These are phyloP conservation scores for Nomada fabriciana DNA, from an alignment of 2,888 invertebrate species.

Conservation along the genomic window DNA sequence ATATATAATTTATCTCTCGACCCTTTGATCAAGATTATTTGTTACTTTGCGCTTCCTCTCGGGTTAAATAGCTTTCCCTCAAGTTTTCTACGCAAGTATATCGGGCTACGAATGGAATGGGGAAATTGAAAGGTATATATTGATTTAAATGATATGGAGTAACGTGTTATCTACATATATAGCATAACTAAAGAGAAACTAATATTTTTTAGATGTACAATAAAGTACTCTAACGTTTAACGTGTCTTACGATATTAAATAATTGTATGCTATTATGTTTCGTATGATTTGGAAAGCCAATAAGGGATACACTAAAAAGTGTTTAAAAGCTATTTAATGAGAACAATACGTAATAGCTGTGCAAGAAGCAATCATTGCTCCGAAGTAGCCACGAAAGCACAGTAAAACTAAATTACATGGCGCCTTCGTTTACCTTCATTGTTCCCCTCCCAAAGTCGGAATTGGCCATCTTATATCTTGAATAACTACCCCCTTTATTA, in stretches of 20 bases:
- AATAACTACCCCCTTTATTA: constrained; percentile 35
- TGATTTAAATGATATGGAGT: not conserved
- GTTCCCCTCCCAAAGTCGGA: constrained; percentile 19
- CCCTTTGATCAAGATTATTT: not conserved
- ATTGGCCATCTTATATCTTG: constrained; percentile 15
- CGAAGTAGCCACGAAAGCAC: constrained; percentile 8
- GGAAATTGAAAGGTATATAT: not conserved
- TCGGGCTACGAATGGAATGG: not conserved
- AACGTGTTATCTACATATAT: too few species aligned
- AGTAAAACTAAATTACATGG: constrained; percentile 49
- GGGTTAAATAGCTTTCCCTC: too few species aligned
- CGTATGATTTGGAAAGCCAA: too few species aligned
- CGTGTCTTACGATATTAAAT: too few species aligned
- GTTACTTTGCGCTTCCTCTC: too few species aligned
- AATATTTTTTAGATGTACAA: too few species aligned
- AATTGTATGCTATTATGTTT: too few species aligned
- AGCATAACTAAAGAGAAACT: too few species aligned
- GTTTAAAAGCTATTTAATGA: constrained; percentile 2
- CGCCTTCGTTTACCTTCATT: constrained; percentile 46
- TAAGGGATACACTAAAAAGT: not conserved
- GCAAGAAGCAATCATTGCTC: constrained; percentile 12
- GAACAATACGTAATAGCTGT: constrained; percentile 9
- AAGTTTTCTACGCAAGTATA: not conserved
- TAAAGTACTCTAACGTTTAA: too few species aligned
- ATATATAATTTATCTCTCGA: constrained; percentile 4